Conservation (phyloP, 2,888 invertebrate genomes). For the Phymatocera aterrima region DNA sequence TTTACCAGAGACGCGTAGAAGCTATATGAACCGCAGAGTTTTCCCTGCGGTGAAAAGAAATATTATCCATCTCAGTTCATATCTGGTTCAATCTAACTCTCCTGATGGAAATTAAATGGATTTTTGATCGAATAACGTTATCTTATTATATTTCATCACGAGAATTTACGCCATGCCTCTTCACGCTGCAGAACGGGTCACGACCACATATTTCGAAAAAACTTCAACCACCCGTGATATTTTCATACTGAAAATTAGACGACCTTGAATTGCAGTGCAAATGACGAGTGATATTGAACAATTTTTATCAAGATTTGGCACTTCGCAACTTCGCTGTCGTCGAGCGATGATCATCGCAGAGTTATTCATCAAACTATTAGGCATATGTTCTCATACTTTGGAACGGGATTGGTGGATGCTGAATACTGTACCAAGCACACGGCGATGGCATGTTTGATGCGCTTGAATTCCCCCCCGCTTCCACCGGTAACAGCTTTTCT, state of each 20-base stretch:
- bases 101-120: neutral
- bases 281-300: constrained; percentile 12
- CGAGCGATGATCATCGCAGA: neutral
- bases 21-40: constrained; percentile 11
- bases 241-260: neutral
- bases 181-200: neutral
- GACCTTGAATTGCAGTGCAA: neutral
- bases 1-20: constrained; percentile 3
- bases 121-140: neutral
- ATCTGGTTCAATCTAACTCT: neutral
- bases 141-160: neutral
- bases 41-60: neutral
- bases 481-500: neutral
- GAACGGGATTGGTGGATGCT: neutral
- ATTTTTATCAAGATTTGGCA: constrained; percentile 21
- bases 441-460: constrained; percentile 4
- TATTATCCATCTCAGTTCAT: neutral
- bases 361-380: neutral
- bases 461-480: neutral
- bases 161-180: neutral
- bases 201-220: neutral
- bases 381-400: neutral
- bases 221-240: neutral
- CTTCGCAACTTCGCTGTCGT: neutral
- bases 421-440: constrained; percentile 5